These are phyloP conservation scores for Apotomis turbidana DNA, from an alignment of 2,888 invertebrate genomes.

Conservation along the genomic window DNA sequence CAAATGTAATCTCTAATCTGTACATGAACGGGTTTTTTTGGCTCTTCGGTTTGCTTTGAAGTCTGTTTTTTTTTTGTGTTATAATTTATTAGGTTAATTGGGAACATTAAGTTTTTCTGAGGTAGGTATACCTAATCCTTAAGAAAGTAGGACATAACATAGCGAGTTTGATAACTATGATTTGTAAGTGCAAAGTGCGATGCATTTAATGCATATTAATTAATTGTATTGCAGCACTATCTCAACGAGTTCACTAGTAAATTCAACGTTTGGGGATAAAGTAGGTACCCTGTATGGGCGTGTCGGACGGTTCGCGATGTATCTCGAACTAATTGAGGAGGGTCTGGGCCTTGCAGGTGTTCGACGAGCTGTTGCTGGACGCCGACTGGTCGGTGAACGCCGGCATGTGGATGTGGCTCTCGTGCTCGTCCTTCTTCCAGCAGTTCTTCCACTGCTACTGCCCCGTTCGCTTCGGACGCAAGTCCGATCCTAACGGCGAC, in stretches of 20 bases:
- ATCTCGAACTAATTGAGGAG: slow-evolving; percentile 43
- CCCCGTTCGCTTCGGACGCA: slow-evolving; percentile 91
- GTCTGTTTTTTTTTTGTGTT: no score
- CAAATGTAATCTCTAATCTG: no score
- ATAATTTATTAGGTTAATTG: no score
- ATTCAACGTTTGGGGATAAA: not conserved
- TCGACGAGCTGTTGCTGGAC: slow-evolving; percentile 91
- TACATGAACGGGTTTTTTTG: no score
- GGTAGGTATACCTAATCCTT: no score
- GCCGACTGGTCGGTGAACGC: slow-evolving; percentile 95
- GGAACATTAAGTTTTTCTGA: no score
- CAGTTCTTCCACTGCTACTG: slow-evolving; percentile 95
- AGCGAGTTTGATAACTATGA: no score
- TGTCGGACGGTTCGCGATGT: not conserved
- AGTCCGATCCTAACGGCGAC: slow-evolving; percentile 94
- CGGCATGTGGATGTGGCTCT: slow-evolving; percentile 96
- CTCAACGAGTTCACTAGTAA: not conserved
- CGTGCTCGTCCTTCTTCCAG: slow-evolving; percentile 94
- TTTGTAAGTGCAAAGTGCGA: no score
- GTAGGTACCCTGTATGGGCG: not conserved
- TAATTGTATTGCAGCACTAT: not conserved
- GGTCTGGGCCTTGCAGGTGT: slow-evolving; percentile 83
- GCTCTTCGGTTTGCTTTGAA: no score
- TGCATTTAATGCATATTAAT: not conserved
- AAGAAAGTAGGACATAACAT: no score